phyloP scores from a whole-genome alignment of 2,888 invertebrate species.

The Campoplex nolae region DNA sequence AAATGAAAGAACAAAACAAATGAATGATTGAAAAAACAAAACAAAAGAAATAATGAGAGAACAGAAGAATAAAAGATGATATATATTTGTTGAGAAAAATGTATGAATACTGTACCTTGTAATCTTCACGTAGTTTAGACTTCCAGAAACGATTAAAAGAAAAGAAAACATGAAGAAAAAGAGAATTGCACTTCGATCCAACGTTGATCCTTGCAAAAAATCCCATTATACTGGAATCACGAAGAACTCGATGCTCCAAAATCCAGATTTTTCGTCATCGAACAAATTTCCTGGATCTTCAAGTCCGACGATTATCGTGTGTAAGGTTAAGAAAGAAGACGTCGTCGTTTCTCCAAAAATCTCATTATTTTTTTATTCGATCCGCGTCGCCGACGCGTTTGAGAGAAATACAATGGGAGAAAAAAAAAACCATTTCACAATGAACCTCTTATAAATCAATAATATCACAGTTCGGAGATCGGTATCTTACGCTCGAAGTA shows the following conservation, averaged over 20 bases:
- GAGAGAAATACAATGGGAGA: conserved; percentile 51
- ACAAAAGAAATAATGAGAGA: conserved; percentile 13
- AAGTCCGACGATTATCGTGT: not conserved
- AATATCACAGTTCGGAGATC: conserved; percentile 85
- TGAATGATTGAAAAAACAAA: conserved; percentile 12
- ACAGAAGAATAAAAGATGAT: conserved; percentile 76
- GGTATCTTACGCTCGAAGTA: conserved; percentile 79
- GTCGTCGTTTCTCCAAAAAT: conserved; percentile 1
- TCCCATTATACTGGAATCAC: not conserved
- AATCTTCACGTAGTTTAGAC: conserved; percentile 15
- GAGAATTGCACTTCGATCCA: not conserved
- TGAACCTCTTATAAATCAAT: conserved; percentile 83
- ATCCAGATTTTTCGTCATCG: not conserved
- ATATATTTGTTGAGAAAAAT: conserved; percentile 77
- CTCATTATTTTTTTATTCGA: conserved; percentile 55
- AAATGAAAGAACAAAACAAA: conserved; percentile 68
- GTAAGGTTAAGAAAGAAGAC: not conserved
- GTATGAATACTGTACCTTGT: conserved; percentile 18
- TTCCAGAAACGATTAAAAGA: conserved; percentile 1
- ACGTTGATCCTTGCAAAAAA: not conserved
- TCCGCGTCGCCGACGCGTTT: conserved; percentile 59
- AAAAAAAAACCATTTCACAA: conserved; percentile 78
- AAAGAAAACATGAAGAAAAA: not conserved
- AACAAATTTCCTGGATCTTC: not conserved
- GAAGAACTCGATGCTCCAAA: too few relatives aligned